A percentile compares a stretch with the other conserved stretches of the same genome.
Evolutionary conservation across 2,113 vertebrate species (phyloP).

Genomic region (Catharus minimus): DNA sequence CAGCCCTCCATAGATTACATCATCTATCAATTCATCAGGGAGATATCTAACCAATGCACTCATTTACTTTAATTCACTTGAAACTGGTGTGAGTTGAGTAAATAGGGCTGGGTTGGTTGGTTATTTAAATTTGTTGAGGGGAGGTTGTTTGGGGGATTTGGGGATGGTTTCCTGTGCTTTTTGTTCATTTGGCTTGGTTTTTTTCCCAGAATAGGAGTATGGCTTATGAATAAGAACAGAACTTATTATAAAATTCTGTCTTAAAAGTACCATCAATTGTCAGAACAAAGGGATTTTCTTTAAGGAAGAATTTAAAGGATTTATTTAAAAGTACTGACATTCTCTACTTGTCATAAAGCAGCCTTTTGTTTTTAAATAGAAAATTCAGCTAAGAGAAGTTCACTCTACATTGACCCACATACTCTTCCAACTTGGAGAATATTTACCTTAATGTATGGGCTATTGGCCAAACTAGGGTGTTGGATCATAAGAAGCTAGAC

Average conservation of each 20-base stretch:
- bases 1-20: not conserved
- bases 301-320: not conserved
- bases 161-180: not conserved
- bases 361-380: not conserved
- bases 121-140: not conserved
- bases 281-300: not conserved
- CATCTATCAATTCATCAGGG: not conserved
- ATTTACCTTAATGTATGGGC: not conserved
- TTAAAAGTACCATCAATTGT: not conserved
- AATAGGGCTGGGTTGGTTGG: fast-evolving
- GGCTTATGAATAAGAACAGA: not conserved
- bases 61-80: not conserved
- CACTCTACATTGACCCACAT: not conserved
- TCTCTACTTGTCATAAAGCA: not conserved
- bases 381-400: not conserved
- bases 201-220: not conserved
- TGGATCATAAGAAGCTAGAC: not conserved
- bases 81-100: not conserved
- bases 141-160: not conserved
- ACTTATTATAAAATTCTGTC: not conserved
- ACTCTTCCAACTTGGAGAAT: not conserved
- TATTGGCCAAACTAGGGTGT: not conserved
- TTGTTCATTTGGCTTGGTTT: not conserved
- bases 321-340: not conserved
- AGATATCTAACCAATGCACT: not conserved